Evolutionary conservation across 2,113 vertebrate genomes (phyloP), one percentile per base, ranked within the genome.

Genomic region (Numida meleagris): DNA sequence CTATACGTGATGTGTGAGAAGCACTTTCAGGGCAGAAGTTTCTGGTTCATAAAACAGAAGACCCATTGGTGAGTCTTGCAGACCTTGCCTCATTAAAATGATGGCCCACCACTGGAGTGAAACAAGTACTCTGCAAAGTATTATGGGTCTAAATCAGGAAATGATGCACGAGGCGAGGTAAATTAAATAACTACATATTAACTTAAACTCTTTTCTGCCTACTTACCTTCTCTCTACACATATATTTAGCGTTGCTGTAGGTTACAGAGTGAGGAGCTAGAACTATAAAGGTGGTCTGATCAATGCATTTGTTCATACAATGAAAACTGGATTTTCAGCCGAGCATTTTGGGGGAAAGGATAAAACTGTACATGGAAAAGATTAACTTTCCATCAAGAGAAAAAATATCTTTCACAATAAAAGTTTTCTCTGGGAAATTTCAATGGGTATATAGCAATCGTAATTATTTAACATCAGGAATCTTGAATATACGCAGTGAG

Each of bases 191-290:
- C 87, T 88, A 95, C 76, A 88, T 93, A 91, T 88, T 93, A 91
- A 94, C 85, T 91, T 91, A 93, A 93, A 95, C 72, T 88, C 68
- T 88, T 77, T 96, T 97, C 94, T 95, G 91, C 93, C 85, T 88
- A 53, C 65, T 97, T 96, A 94, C 85, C 82, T 86, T 95, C 91
- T 71, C 59, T 20, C 68, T 72, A 86, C 48, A 68, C 14, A 65
- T 40, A 75, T 48, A 94, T 88, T 83, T 81, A 91, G 85, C 61
- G 78, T 13, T 65, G 57, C 76, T 81, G 42, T 9, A 57, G 53
- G 76, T 91, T 83, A 88, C 20, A 53, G 68, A 18, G 20, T 38
- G 85, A 90, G 51, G 11, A 91, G 65, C 16, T 67, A 14, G 31
- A 80, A 92, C 48, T 18, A 29, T 53, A 80, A 74, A 77, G 42